Percentiles rank a stretch among this genome's conserved stretches.
Evolutionary conservation across 2,113 vertebrate genomes (phyloP).

Genomic region (Protobothrops mucrosquamatus): DNA sequence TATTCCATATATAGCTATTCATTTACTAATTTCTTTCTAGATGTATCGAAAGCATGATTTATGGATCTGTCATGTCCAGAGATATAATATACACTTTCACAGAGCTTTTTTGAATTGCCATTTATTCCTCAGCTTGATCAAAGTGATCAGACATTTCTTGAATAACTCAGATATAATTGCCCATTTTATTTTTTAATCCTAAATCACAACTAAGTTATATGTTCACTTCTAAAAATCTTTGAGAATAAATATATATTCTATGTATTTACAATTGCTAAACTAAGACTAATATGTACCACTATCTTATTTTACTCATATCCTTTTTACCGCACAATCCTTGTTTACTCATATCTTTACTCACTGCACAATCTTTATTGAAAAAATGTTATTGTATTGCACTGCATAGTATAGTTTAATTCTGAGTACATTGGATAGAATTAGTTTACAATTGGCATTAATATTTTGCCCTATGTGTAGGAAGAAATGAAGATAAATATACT

Average conservation of each 20-base stretch:
- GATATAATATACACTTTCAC: not conserved
- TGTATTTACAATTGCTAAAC: not conserved
- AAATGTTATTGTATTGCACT: not conserved
- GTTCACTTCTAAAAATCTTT: not conserved
- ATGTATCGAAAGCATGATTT: not conserved
- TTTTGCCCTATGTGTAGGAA: not conserved
- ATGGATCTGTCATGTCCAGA: not conserved
- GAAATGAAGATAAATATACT: not conserved
- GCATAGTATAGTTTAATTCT: not conserved
- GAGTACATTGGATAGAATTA: not conserved
- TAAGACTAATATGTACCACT: not conserved
- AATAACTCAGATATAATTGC: not conserved
- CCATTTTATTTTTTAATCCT: not conserved
- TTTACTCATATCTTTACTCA: not conserved
- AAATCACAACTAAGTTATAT: not conserved
- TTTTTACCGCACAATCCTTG: not conserved
- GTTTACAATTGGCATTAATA: not conserved
- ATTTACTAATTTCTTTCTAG: accelerated
- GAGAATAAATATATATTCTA: not conserved
- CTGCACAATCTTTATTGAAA: not conserved
- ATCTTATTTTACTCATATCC: not conserved
- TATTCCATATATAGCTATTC: not conserved
- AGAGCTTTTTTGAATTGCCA: not conserved
- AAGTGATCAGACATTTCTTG: not conserved
- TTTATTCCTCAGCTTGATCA: not conserved